These are phyloP conservation scores for Catocala nupta DNA, from an alignment of 2,888 invertebrate species.

Conservation along the genomic window DNA sequence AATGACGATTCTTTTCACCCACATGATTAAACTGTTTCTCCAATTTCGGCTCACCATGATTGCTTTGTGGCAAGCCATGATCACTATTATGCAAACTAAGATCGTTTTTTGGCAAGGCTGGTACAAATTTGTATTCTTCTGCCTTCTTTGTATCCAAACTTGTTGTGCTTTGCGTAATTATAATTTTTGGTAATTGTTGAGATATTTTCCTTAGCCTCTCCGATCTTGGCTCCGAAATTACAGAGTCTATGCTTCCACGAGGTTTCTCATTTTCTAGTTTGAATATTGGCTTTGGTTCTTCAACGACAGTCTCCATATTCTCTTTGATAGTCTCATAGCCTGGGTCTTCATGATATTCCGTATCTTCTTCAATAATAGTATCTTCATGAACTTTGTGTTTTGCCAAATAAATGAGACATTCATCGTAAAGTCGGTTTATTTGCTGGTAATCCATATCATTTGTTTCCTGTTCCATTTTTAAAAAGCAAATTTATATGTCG, in stretches of 20 bases:
- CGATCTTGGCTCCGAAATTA: constrained; percentile 65
- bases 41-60: constrained; percentile 10
- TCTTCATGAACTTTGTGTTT: constrained; percentile 20
- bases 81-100: constrained; percentile 20
- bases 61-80: constrained; percentile 3
- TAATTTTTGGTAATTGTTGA: constrained; percentile 76
- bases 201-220: constrained; percentile 75
- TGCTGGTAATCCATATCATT: constrained; percentile 64
- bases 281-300: constrained; percentile 52
- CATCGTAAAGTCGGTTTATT: constrained; percentile 77
- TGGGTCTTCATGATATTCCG: constrained; percentile 48
- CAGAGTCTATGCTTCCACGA: constrained; percentile 63
- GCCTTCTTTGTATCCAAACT: constrained; percentile 60
- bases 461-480: constrained; percentile 53
- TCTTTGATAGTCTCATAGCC: constrained; percentile 66
- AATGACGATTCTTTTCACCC: constrained; percentile 24
- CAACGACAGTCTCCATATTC: constrained; percentile 22
- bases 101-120: constrained; percentile 34
- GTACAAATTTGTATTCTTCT: constrained; percentile 18
- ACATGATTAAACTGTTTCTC: constrained; percentile 31
- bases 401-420: constrained; percentile 76
- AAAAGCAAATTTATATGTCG: not conserved
- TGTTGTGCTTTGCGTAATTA: constrained; percentile 76
- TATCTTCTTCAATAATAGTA: not conserved
- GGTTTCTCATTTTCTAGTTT: constrained; percentile 71